Percentiles rank a stretch among this genome's conserved stretches.
Conservation (phyloP, 2,797 vertebrate genomes). For the Tokudaia muenninki region DNA sequence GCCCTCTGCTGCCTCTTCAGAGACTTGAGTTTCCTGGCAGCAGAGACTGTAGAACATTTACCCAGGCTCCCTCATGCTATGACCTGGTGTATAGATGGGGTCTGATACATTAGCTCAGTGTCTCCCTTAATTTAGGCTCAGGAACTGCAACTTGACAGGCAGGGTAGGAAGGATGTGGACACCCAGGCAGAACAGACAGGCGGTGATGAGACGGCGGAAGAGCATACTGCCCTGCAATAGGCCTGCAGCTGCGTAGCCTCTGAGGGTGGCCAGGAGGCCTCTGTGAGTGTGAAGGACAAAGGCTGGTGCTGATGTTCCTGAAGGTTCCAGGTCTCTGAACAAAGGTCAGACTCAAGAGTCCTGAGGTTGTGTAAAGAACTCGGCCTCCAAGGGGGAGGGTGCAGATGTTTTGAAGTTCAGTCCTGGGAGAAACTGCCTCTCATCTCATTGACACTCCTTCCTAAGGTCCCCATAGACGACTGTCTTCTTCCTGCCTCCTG, state of each 20-base stretch:
- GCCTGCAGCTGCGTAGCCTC: neutral
- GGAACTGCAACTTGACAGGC: neutral
- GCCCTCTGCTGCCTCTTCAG: neutral
- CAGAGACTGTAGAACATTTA: neutral
- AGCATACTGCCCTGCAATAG: neutral
- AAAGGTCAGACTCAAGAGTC: neutral
- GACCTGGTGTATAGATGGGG: neutral
- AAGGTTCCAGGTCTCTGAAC: neutral
- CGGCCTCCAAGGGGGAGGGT: rapidly evolving
- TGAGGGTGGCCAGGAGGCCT: neutral
- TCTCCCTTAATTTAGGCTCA: neutral
- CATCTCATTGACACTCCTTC: neutral
- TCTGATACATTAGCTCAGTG: neutral
- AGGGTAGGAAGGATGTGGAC: neutral
- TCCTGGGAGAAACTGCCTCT: neutral
- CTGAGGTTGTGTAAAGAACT: neutral
- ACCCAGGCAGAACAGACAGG: neutral
- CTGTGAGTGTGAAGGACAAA: neutral
- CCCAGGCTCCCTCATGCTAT: neutral
- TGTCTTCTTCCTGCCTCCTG: neutral
- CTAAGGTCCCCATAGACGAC: neutral
- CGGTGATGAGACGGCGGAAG: neutral
- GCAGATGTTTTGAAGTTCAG: neutral
- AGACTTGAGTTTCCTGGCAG: neutral
- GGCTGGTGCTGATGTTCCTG: neutral